Evolutionary conservation across 2,113 vertebrate species (phyloP).

Genomic region (Narcine bancroftii): DNA sequence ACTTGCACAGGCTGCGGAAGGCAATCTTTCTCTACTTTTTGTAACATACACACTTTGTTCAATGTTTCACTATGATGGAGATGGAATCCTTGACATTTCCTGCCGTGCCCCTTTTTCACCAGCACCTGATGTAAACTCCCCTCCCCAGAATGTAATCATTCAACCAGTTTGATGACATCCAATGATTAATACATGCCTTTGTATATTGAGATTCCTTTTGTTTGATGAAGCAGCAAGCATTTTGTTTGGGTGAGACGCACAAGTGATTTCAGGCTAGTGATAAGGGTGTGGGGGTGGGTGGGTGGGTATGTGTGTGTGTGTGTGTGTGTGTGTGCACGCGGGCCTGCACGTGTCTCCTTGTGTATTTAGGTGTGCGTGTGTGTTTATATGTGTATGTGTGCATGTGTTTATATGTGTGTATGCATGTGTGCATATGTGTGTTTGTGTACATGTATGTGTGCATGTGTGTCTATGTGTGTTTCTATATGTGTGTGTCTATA

Average conservation of each 20-base stretch:
- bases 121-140: background rate
- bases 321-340: background rate
- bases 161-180: conserved; percentile 2
- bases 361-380: background rate
- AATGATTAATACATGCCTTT: background rate
- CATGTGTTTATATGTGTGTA: no score
- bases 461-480: background rate
- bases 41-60: background rate
- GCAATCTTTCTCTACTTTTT: background rate
- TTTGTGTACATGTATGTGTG: background rate
- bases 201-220: background rate
- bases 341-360: no score
- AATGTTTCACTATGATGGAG: background rate
- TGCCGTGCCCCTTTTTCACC: background rate
- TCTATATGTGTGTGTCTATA: no score
- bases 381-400: background rate
- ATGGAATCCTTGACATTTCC: background rate
- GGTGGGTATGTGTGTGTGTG: background rate
- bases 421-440: background rate
- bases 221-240: background rate
- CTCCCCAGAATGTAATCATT: background rate
- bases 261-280: background rate
- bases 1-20: background rate
- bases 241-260: background rate
- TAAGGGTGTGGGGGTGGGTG: background rate